Evolutionary conservation across 2,797 vertebrate species (phyloP).

Genomic region (Synanceia verrucosa): DNA sequence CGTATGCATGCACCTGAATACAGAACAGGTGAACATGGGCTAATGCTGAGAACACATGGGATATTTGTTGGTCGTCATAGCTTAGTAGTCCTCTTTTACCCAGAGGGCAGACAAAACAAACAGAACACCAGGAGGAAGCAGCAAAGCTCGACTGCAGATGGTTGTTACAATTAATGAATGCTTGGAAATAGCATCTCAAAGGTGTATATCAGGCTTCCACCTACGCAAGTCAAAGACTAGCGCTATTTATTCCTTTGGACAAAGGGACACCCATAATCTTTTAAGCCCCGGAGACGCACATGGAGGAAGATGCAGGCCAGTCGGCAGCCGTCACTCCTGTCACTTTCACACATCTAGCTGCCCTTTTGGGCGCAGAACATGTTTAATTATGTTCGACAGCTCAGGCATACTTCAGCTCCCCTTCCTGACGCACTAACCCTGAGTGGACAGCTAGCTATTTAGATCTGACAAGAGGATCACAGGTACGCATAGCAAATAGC

Average conservation of each 20-base stretch:
- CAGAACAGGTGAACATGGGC: conserved; percentile 32
- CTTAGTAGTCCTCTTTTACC: conserved; percentile 53
- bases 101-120: conserved; percentile 25
- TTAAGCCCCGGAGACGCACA: conserved; percentile 64
- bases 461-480: conserved; percentile 12
- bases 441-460: neutral
- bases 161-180: conserved; percentile 26
- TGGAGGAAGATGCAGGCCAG: neutral
- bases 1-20: conserved; percentile 44
- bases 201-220: conserved; percentile 43
- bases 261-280: conserved; percentile 55
- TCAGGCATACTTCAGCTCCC: conserved; percentile 8
- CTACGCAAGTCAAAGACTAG: conserved; percentile 64
- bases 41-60: conserved; percentile 30
- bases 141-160: conserved; percentile 29
- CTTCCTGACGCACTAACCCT: conserved; percentile 30
- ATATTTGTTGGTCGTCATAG: conserved; percentile 51
- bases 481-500: conserved; percentile 7
- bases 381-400: conserved; percentile 10
- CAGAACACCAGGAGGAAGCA: neutral
- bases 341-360: conserved; percentile 37
- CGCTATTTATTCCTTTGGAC: conserved; percentile 60
- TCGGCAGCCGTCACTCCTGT: conserved; percentile 27
- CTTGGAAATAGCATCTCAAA: neutral
- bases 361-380: conserved; percentile 14